Evolutionary conservation across 2,888 invertebrate genomes (phyloP).

Genomic region (Pandemis corylana): DNA sequence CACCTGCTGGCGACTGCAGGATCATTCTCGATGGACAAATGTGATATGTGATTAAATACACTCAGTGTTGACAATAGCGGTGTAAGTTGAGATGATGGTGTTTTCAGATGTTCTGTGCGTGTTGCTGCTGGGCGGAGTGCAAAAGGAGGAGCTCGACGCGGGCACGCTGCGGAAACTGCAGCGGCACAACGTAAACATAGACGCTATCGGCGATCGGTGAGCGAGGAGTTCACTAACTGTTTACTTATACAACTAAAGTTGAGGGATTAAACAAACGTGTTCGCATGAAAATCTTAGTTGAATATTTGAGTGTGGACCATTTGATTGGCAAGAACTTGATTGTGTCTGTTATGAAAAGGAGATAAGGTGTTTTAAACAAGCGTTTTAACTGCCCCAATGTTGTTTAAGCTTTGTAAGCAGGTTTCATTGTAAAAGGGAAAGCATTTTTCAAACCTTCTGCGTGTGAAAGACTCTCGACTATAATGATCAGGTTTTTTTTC

Average conservation of each 20-base stretch:
- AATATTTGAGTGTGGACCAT: not conserved
- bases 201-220: conserved; percentile 71
- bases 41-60: not conserved
- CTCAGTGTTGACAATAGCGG: not conserved
- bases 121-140: conserved; percentile 72
- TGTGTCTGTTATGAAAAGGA: not conserved
- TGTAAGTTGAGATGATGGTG: conserved; percentile 1
- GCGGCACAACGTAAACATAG: conserved; percentile 69
- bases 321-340: not conserved
- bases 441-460: too few species aligned
- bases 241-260: not conserved
- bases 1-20: too few species aligned
- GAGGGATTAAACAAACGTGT: not conserved
- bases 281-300: not conserved
- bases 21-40: too few species aligned
- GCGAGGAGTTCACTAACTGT: conserved; percentile 47
- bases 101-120: conserved; percentile 78
- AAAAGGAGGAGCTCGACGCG: conserved; percentile 73
- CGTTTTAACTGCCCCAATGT: not conserved
- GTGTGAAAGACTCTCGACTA: not conserved
- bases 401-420: not conserved
- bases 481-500: not conserved
- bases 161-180: conserved; percentile 66
- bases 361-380: not conserved
- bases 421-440: too few species aligned